Evolutionary conservation across 2,113 vertebrate genomes (phyloP).

Genomic region (Phaetusa simplex): DNA sequence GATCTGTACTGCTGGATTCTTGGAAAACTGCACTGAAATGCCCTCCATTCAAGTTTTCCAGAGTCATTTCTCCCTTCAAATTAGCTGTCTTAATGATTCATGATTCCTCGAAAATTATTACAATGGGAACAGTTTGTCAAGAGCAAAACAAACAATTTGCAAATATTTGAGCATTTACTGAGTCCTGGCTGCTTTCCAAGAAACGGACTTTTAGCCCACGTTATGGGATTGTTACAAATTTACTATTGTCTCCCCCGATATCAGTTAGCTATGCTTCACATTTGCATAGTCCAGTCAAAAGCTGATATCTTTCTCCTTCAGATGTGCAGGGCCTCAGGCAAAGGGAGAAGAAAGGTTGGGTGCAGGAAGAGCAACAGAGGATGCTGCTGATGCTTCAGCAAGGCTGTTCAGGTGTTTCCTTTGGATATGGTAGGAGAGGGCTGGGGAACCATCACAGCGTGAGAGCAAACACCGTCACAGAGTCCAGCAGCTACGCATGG

Average conservation of each 20-base stretch:
- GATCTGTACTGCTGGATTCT: neutral
- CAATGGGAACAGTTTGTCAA: neutral
- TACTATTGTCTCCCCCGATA: neutral
- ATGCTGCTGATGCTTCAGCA: neutral
- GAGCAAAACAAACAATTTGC: neutral
- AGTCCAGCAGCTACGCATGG: neutral
- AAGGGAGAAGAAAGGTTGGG: neutral
- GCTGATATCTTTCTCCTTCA: neutral
- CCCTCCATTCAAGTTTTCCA: neutral
- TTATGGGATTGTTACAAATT: neutral
- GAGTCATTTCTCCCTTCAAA: neutral
- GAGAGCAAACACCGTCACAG: rapidly evolving
- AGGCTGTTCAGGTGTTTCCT: neutral
- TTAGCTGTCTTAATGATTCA: neutral
- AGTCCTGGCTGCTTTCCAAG: neutral
- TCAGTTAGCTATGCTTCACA: neutral
- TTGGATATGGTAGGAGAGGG: neutral
- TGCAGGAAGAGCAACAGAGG: neutral
- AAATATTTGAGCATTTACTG: neutral
- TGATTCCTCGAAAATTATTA: neutral
- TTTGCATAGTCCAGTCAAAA: neutral
- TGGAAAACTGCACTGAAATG: neutral
- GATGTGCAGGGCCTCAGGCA: neutral
- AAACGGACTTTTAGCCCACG: neutral
- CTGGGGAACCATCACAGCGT: rapidly evolving